These are phyloP conservation scores for Nettapus auritus DNA, from an alignment of 2,113 vertebrate species.

Conservation along the genomic window DNA sequence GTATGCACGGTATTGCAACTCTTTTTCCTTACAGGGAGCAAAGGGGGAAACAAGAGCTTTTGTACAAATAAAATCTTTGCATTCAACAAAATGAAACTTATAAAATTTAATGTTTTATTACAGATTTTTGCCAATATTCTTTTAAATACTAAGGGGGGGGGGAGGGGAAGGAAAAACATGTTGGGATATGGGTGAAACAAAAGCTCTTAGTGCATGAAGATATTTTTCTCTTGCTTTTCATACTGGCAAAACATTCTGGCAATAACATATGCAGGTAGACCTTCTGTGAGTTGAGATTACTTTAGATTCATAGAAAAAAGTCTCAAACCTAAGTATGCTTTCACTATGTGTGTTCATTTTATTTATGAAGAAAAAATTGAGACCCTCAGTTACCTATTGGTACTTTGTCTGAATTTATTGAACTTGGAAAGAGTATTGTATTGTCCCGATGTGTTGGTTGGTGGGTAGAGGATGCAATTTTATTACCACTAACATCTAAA, in stretches of 20 bases:
- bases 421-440: background rate
- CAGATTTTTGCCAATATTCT: background rate
- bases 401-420: background rate
- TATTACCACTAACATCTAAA: background rate
- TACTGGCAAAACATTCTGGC: background rate
- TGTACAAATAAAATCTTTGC: slow-evolving; percentile 43
- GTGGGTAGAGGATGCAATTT: background rate
- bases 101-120: background rate
- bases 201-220: background rate
- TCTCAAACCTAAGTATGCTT: background rate
- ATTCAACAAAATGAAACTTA: slow-evolving; percentile 33
- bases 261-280: background rate
- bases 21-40: background rate
- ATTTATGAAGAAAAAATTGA: background rate
- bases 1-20: background rate
- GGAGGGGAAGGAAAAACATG: background rate
- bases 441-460: background rate
- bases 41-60: slow-evolving; percentile 50
- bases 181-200: background rate
- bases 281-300: background rate
- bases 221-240: accelerated
- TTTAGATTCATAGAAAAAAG: background rate
- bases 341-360: background rate
- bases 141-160: background rate
- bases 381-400: background rate